Conservation (phyloP, 2,797 vertebrate species). For the Erithacus rubecula region DNA sequence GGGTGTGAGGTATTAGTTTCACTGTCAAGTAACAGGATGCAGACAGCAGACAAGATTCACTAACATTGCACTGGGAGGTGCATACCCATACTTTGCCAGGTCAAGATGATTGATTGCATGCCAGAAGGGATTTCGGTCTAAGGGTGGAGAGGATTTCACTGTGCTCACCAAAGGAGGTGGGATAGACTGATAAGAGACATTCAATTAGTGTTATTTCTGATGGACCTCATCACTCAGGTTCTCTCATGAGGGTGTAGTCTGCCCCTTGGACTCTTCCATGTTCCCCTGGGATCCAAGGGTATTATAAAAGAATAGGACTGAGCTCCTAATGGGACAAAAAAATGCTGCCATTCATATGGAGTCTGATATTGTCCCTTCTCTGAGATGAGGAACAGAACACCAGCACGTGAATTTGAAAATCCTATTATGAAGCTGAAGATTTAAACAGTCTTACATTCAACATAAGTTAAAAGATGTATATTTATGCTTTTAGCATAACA, state of each 20-base stretch:
- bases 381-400: background rate
- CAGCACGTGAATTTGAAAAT: background rate
- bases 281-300: background rate
- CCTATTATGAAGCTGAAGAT: background rate
- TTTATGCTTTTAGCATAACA: background rate
- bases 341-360: background rate
- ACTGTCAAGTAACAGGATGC: background rate
- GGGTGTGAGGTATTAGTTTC: background rate
- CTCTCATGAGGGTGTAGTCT: background rate
- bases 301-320: background rate
- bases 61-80: background rate
- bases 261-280: background rate
- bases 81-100: background rate
- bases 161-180: background rate
- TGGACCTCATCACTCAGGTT: background rate
- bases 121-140: constrained; percentile 4
- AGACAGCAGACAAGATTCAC: constrained; percentile 4
- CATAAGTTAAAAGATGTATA: background rate
- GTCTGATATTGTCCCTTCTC: background rate
- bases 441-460: background rate
- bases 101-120: background rate
- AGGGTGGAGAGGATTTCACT: constrained; percentile 11
- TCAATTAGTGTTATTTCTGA: background rate
- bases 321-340: background rate
- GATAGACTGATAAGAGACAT: background rate